Conservation (phyloP, 2,113 vertebrate genomes). For the Lamprotornis superbus region DNA sequence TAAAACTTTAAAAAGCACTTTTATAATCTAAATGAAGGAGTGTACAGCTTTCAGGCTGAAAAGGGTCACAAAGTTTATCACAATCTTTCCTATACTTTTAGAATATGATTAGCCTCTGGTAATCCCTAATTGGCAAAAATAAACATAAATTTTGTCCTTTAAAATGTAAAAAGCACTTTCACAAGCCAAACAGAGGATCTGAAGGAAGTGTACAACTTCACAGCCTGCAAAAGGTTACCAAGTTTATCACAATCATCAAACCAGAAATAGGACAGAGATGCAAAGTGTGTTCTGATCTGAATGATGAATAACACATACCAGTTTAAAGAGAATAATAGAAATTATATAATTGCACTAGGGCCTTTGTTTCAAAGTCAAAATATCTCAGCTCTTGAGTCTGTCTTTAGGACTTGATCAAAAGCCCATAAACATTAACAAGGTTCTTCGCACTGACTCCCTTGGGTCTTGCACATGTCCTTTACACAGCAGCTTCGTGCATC, state of each 20-base stretch:
- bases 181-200: not conserved
- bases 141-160: not conserved
- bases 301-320: slow-evolving; percentile 1
- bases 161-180: not conserved
- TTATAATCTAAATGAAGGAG: not conserved
- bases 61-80: not conserved
- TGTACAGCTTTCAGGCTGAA: not conserved
- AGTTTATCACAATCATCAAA: slow-evolving; percentile 1
- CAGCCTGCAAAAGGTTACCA: not conserved
- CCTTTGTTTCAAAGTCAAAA: slow-evolving; percentile 41
- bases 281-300: not conserved
- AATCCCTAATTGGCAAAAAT: not conserved
- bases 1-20: not conserved
- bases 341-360: not conserved
- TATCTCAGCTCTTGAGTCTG: not conserved
- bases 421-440: not conserved
- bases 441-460: not conserved
- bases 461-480: not conserved
- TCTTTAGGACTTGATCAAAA: slow-evolving; percentile 13
- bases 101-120: not conserved
- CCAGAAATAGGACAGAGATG: slow-evolving; percentile 7
- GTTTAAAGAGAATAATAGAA: slow-evolving; percentile 1
- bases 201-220: not conserved
- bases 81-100: not conserved
- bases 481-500: not conserved